Evolutionary conservation across 2,888 invertebrate genomes (phyloP), one percentile per base, ranked within the genome.

Genomic region (Thecophora atra): DNA sequence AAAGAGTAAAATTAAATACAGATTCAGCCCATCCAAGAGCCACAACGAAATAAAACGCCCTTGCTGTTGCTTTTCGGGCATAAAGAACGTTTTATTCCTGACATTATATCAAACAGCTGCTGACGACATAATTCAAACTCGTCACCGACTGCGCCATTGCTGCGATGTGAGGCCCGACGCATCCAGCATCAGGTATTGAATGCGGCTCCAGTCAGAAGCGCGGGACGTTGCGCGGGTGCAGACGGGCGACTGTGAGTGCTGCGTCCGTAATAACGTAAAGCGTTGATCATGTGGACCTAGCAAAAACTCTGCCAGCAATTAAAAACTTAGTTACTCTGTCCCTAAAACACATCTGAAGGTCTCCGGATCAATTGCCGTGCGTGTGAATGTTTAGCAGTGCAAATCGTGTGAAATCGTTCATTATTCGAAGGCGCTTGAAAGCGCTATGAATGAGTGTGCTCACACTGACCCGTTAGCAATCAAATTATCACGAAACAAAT

Each of bases 61-160:
- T 26, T 28, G 63, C 62, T 52, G n/a, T 70, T 63, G 52, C 70
- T 42, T 42, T 69, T 60, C 47, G 62, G 28, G 19, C 19, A 62
- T 58, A 52, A 68, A 44, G 44, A 26, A 44, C 56, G 42, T 37
- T 51, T 70, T 63, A 42, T 63, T 62, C 62, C 19, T 63, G 70
- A 70, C 63, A 70, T 70, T 63, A 52, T 70, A 63, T 37, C 62
- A 70, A 70, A 70, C 83, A 83, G 84, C 83, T 83, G 83, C 76
- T 82, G 80, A 78, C 81, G 81, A 81, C 83, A 83, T 84, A 84
- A 84, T 82, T 83, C 81, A 81, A 78, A 71, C 68, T 72, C 52
- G 75, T 73, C 74, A 60, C 66, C 13, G 62, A 63, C 63, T 24
- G 62, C 54, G 54, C 47, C 52, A 44, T 47, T 30, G 30, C 47